Base-by-base conservation (phyloP, 2,888 invertebrate genomes). In the Scelioninae gen. 1 region DNA sequence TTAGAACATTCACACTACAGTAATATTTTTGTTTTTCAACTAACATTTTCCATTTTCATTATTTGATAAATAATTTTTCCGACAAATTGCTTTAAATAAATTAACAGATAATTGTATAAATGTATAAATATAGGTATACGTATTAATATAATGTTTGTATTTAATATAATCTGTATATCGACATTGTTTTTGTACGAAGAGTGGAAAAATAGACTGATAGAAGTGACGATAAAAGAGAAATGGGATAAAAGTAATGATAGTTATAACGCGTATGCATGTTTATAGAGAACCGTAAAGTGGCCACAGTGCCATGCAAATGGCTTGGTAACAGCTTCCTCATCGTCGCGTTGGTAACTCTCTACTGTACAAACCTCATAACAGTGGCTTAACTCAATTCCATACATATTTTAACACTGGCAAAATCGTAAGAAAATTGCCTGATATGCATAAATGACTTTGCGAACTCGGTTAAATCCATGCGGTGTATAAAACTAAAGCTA, bases 401-500 rank as follows among this genome's bases (percentile, higher is more conserved):
- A 92, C 92, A 92, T 92, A 92, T 92, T 92, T 92, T 91, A 92
- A 91, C 92, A 90, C 89, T 86, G 86, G 86, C 89, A 87, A 89
- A 91, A 91, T 90, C 91, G 88, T 90, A 91, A 92, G 92, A 92
- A 92, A 92, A 91, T 92, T 92, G 91, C 88, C 88, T 89, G 89
- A 89, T 90, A 90, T 90, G 89, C 90, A 91, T 92, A 92, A 91
- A 91, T 89, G 89, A 88, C 89, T 90, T 89, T 88, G 88, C 87
- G 86, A 89, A 88, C 89, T 88, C 85, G 87, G 88, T 90, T 90
- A 89, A 87, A 88, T 83, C 80, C 77, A 76, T 76, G 83, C 79
- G 83, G 71, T 55, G 58, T 79, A n/a, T n/a, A 62, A 76, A 79
- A 79, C 75, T 65, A 60, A 82, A 82, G 74, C 55, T 43, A 74